phyloP scores from a whole-genome alignment of 2,888 invertebrate species.

The Leptodirus hochenwartii region DNA sequence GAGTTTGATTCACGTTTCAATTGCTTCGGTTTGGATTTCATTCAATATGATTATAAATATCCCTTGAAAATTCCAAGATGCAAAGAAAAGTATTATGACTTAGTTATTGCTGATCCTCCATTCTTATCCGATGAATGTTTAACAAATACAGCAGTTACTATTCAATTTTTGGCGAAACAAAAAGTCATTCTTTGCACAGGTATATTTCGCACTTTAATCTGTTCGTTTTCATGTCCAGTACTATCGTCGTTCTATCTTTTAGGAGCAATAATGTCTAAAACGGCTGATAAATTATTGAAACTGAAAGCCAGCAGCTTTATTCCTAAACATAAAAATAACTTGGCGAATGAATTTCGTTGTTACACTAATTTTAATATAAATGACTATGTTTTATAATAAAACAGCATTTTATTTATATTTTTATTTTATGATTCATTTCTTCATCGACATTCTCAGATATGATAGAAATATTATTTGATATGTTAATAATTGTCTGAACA shows the following conservation, averaged over 20 bases:
- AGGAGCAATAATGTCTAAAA: slow-evolving; percentile 60
- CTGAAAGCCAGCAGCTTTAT: slow-evolving; percentile 49
- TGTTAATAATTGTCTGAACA: too few species aligned
- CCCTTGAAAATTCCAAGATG: slow-evolving; percentile 50
- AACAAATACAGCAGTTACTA: slow-evolving; percentile 59
- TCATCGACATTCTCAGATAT: too few species aligned
- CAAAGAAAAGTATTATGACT: slow-evolving; percentile 43
- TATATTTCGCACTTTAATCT: slow-evolving; percentile 16
- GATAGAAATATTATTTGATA: too few species aligned
- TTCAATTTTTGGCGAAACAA: slow-evolving; percentile 49
- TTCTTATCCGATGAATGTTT: slow-evolving; percentile 88
- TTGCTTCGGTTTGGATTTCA: slow-evolving; percentile 57
- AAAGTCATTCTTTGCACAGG: slow-evolving; percentile 82
- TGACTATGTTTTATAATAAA: too few species aligned
- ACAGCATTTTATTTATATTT: too few species aligned
- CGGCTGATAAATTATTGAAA: slow-evolving; percentile 42
- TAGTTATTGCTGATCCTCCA: slow-evolving; percentile 88
- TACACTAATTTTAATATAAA: slow-evolving; percentile 75
- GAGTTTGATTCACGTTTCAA: slow-evolving; percentile 79
- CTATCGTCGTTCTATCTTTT: slow-evolving; percentile 19
- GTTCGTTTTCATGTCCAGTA: slow-evolving; percentile 4
- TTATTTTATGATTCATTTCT: too few species aligned
- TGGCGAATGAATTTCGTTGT: slow-evolving; percentile 85
- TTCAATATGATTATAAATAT: slow-evolving; percentile 73
- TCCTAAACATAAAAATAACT: slow-evolving; percentile 73